Conservation (phyloP, 2,113 vertebrate genomes). For the Tragelaphus scriptus region DNA sequence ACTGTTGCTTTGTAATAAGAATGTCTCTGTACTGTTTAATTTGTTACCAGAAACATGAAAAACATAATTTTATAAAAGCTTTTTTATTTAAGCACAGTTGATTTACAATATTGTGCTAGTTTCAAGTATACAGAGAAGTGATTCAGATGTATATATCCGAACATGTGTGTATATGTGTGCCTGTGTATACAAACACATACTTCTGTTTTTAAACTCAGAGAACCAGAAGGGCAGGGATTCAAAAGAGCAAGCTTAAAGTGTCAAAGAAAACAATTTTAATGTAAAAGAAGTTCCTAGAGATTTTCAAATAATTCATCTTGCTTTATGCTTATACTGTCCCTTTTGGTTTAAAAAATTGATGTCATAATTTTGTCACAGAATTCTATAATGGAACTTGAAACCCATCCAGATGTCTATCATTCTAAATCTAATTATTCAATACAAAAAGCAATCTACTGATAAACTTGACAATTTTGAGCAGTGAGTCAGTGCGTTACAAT, state of each 20-base stretch:
- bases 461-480: conserved; percentile 56
- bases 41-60: conserved; percentile 2
- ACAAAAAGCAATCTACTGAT: conserved; percentile 58
- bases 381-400: conserved; percentile 36
- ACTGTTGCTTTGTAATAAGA: background rate
- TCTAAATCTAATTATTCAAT: conserved; percentile 32
- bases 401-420: background rate
- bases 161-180: background rate
- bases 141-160: background rate
- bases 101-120: background rate
- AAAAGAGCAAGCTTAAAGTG: background rate
- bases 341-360: background rate
- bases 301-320: conserved; percentile 33
- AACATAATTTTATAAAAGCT: background rate
- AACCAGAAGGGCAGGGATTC: background rate
- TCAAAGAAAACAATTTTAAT: background rate
- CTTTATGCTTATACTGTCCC: background rate
- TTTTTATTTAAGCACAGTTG: background rate
- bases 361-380: conserved; percentile 1
- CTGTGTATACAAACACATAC: background rate
- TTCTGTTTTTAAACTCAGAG: conserved; percentile 17
- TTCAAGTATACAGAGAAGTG: background rate
- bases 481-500: conserved; percentile 59
- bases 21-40: background rate
- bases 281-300: conserved; percentile 9